phyloP scores from a whole-genome alignment of 2,888 invertebrate species.

The Craniophora ligustri region DNA sequence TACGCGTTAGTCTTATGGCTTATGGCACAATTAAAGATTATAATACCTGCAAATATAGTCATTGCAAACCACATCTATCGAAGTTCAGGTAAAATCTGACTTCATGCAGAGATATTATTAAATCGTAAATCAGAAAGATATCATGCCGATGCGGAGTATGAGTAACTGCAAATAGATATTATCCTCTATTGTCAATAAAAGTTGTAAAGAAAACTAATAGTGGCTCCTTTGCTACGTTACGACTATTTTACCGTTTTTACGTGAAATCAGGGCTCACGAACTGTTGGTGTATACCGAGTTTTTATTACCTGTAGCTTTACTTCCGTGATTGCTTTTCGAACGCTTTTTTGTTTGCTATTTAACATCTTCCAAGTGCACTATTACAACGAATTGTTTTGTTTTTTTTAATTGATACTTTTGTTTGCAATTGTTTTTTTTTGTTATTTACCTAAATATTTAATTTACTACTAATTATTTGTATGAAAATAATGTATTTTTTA shows the following conservation, averaged over 20 bases:
- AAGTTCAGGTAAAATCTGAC: background rate
- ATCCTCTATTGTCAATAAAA: constrained; percentile 76
- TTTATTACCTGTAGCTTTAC: constrained; percentile 57
- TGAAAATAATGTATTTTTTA: too few species aligned
- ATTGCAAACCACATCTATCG: too few species aligned
- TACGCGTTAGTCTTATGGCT: too few species aligned
- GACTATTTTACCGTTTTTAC: constrained; percentile 79
- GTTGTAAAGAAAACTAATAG: constrained; percentile 84
- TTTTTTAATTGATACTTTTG: constrained; percentile 24
- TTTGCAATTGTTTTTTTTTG: background rate
- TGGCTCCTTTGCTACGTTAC: constrained; percentile 75
- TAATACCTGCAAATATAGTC: too few species aligned
- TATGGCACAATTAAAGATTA: too few species aligned
- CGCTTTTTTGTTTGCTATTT: constrained; percentile 54
- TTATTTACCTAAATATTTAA: background rate
- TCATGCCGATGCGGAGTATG: constrained; percentile 63
- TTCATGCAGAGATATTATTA: constrained; percentile 46
- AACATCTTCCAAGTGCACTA: constrained; percentile 47
- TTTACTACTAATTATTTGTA: too few species aligned
- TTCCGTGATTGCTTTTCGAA: constrained; percentile 57
- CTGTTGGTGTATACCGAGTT: constrained; percentile 54
- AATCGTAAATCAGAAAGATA: constrained; percentile 52
- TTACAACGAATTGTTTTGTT: constrained; percentile 40
- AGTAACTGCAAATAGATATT: constrained; percentile 59
- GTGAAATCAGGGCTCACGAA: constrained; percentile 66